Evolutionary conservation across 2,888 invertebrate species (phyloP), one percentile per base, ranked within the genome.

Genomic region (Plagodis dolabraria): DNA sequence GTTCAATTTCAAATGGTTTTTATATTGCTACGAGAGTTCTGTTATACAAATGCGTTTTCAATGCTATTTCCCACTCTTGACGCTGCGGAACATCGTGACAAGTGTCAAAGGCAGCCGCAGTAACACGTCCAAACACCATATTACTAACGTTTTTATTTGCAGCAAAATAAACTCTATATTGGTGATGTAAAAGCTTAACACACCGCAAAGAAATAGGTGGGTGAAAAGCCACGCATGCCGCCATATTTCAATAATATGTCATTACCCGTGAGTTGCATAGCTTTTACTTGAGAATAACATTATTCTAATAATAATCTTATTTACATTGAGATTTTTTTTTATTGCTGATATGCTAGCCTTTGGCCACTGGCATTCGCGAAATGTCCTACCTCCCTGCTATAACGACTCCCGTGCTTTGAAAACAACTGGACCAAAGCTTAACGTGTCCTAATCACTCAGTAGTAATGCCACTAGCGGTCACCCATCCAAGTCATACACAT

Each of bases 211-310:
- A n/a, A 22, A 33, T 63, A 42, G 34, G 53, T 69, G 53, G 63
- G 67, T 68, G 65, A 64, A 66, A 51, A 60, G 68, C 69, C 72
- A 78, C 72, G 74, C 74, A 71, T 76, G 65, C 70, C 75, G 71
- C 70, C 70, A 76, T 76, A 81, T 84, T 85, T 80, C 81, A 82
- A 84, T 85, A 83, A 84, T 85, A 83, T 84, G 82, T 85, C 80
- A 82, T 76, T 71, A 70, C 60, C 68, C 68, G 74, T 72, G 74
- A 65, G 74, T 74, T 82, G 79, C 82, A 76, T 76, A 74, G 75
- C 72, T 75, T 7, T 72, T 71, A 55, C 64, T 65, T 71, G 54
- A 22, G 55, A 56, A 10, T 36, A 33, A 40, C 49, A 45, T 44
- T 38, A 49, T 53, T 53, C 48, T 53, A 36, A 22, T 22, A 22